phyloP scores from a whole-genome alignment of 1,140 invertebrate genomes.

The Zaprionus taronus region DNA sequence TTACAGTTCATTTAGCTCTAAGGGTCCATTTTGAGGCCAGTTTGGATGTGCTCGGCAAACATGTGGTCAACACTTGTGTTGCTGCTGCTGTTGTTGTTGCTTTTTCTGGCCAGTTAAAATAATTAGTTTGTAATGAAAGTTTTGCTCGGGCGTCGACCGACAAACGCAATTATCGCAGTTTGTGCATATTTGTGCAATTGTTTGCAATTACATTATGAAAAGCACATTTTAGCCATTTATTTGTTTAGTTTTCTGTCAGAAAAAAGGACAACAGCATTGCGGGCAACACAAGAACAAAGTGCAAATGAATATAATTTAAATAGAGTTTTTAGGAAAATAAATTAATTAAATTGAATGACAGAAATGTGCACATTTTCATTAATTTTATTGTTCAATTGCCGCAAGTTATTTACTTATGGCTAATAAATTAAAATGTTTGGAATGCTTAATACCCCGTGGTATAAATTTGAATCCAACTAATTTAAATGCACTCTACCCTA shows the following conservation, averaged over 20 bases:
- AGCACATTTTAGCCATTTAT: slow-evolving; percentile 51
- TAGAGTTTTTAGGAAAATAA: slow-evolving; percentile 11
- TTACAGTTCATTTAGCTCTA: slow-evolving; percentile 71
- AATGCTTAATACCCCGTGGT: not conserved
- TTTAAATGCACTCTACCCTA: no score
- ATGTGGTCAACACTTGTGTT: slow-evolving; percentile 15
- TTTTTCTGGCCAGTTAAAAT: slow-evolving; percentile 53
- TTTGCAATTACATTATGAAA: slow-evolving; percentile 72
- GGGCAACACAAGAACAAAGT: not conserved
- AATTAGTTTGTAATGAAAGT: slow-evolving; percentile 77
- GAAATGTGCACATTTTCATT: not conserved
- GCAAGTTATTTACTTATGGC: not conserved
- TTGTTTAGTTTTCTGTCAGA: slow-evolving; percentile 21
- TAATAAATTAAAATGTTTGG: not conserved
- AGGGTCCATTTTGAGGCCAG: slow-evolving; percentile 25
- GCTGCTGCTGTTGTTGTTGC: slow-evolving; percentile 19
- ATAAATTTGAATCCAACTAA: no score
- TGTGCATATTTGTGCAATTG: slow-evolving; percentile 54
- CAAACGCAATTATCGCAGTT: slow-evolving; percentile 72
- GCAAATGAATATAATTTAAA: not conserved
- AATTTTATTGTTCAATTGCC: not conserved
- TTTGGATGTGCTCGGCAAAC: slow-evolving; percentile 23
- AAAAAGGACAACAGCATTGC: not conserved
- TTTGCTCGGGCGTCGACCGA: slow-evolving; percentile 10
- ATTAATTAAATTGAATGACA: slow-evolving; percentile 1